Percentiles rank a stretch among this genome's conserved stretches.
Evolutionary conservation across 2,797 vertebrate species (phyloP).

Genomic region (Champsocephalus esox): DNA sequence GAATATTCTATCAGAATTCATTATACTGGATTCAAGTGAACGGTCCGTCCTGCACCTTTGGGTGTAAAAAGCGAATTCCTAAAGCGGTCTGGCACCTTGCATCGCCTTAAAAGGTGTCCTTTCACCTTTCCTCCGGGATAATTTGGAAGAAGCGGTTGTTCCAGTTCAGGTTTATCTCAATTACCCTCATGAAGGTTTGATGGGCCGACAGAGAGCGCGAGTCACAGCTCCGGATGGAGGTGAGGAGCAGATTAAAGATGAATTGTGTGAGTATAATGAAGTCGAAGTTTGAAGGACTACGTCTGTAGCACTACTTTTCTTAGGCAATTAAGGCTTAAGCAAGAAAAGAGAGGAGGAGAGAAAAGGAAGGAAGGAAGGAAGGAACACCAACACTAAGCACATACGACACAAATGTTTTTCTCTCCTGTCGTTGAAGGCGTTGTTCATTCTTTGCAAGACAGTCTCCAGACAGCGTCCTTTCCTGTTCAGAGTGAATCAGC

Average conservation of each 20-base stretch:
- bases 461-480: too few relatives aligned
- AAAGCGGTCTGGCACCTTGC: conserved; percentile 64
- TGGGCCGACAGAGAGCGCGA: conserved; percentile 51
- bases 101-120: conserved; percentile 57
- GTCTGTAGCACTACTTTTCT: conserved; percentile 19
- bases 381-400: too few relatives aligned
- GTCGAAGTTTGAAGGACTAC: conserved; percentile 16
- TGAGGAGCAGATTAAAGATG: conserved; percentile 78
- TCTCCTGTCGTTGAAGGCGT: too few relatives aligned
- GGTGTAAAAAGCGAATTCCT: conserved; percentile 24
- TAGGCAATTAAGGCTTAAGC: background rate
- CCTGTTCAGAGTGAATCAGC: background rate
- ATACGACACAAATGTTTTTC: too few relatives aligned
- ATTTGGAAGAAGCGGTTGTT: conserved; percentile 36
- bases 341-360: background rate
- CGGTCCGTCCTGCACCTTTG: conserved; percentile 9
- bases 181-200: conserved; percentile 84
- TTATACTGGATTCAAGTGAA: background rate
- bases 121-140: conserved; percentile 44
- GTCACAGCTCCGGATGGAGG: conserved; percentile 61
- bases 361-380: background rate
- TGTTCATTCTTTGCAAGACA: too few relatives aligned
- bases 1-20: conserved; percentile 49
- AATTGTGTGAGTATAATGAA: conserved; percentile 65
- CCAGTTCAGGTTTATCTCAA: conserved; percentile 81